Conservation (phyloP, 2,888 invertebrate species). For the Rhagonycha lutea region DNA sequence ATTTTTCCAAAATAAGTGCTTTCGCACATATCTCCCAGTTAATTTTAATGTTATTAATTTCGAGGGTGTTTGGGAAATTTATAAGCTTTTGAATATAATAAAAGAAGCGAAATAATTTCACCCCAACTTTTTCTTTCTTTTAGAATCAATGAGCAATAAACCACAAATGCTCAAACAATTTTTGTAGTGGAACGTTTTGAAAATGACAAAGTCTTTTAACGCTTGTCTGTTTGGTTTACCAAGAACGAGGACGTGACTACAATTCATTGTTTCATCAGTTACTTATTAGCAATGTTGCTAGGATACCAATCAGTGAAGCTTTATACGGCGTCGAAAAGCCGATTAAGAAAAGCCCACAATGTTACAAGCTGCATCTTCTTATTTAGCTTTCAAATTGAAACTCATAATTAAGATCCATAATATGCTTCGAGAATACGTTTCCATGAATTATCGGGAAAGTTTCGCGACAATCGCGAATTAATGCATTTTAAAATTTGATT, state of each 20-base stretch:
- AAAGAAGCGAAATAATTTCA: background rate
- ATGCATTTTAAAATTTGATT: background rate
- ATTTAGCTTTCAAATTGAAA: constrained; percentile 22
- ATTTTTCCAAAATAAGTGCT: background rate
- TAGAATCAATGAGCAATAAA: constrained; percentile 7
- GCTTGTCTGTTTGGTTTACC: background rate
- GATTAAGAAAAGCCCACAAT: constrained; percentile 27
- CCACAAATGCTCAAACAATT: background rate
- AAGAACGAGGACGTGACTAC: constrained; percentile 27
- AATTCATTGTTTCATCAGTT: constrained; percentile 30
- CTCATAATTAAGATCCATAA: constrained; percentile 25
- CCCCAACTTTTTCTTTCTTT: constrained; percentile 7
- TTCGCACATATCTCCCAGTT: background rate
- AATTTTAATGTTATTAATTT: background rate
- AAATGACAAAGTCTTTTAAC: background rate
- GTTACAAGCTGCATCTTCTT: constrained; percentile 11
- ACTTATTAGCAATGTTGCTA: constrained; percentile 34
- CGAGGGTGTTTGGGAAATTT: background rate
- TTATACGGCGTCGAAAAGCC: constrained; percentile 29
- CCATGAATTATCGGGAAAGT: background rate
- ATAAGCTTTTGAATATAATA: background rate
- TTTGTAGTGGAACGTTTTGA: background rate
- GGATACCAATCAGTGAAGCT: constrained; percentile 28
- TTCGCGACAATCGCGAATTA: background rate
- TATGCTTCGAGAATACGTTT: background rate